Evolutionary conservation across 2,888 invertebrate species (phyloP).

Genomic region (Cyaniris semiargus): DNA sequence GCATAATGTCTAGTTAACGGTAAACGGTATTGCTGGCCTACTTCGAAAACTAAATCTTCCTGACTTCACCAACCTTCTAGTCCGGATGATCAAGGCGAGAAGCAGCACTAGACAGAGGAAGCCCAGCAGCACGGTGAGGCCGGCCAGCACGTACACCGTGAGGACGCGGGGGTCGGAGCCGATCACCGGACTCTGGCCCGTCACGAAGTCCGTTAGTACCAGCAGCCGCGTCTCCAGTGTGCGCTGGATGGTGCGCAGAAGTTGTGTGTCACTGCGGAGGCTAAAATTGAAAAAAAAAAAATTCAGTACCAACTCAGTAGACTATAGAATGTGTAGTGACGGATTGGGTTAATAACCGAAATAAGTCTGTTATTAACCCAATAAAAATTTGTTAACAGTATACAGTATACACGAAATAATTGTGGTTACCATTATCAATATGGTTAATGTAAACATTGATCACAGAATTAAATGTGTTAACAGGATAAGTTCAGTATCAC

Average conservation of each 20-base stretch:
- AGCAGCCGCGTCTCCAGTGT: conserved; percentile 58
- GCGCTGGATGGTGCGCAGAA: conserved; percentile 64
- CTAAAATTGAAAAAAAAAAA: conserved; percentile 50
- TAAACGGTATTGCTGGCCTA: no score
- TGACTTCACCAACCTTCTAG: conserved; percentile 71
- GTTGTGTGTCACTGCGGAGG: conserved; percentile 68
- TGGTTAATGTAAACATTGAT: no score
- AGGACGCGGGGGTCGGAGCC: conserved; percentile 56
- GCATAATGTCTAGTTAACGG: not conserved
- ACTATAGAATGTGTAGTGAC: no score
- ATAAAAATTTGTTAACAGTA: no score
- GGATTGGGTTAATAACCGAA: no score
- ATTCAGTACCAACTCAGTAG: no score
- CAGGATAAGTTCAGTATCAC: no score
- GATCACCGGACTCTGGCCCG: conserved; percentile 52
- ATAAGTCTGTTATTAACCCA: no score
- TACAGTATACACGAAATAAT: no score
- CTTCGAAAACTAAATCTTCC: not conserved
- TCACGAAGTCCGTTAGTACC: conserved; percentile 71
- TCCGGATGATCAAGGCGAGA: conserved; percentile 78
- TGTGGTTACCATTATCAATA: no score
- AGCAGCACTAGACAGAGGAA: conserved; percentile 71
- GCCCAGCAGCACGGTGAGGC: conserved; percentile 75
- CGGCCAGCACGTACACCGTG: conserved; percentile 77
- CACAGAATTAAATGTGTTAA: no score